Evolutionary conservation across 2,113 vertebrate species (phyloP).

Genomic region (Otolemur garnettii): DNA sequence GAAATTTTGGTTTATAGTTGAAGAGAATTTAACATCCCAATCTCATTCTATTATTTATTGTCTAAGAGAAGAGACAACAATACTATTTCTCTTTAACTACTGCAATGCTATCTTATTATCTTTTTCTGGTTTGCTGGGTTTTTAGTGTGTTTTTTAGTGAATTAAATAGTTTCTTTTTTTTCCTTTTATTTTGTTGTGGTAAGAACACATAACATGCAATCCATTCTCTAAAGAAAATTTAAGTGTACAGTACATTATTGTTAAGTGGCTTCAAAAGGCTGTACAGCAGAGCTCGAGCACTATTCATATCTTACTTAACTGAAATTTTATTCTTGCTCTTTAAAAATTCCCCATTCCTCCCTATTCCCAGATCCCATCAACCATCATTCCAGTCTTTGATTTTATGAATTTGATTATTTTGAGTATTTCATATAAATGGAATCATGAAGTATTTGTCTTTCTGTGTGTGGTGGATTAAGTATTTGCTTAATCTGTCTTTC

Average conservation of each 20-base stretch:
- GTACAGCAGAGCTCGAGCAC: neutral
- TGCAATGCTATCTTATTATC: conserved; percentile 3
- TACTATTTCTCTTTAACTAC: neutral
- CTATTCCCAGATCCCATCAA: too few species aligned
- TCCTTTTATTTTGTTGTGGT: neutral
- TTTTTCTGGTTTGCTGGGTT: neutral
- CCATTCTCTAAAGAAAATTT: neutral
- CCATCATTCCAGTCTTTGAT: neutral
- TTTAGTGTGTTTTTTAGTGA: conserved; percentile 24
- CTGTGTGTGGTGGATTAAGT: conserved; percentile 14
- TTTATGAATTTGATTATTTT: neutral
- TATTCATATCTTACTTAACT: neutral
- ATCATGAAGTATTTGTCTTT: neutral
- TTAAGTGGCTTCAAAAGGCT: too few species aligned
- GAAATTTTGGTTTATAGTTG: neutral
- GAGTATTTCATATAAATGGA: neutral
- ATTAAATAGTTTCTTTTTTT: conserved; percentile 39
- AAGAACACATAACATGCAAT: neutral
- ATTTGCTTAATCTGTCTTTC: neutral
- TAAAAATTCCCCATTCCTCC: neutral
- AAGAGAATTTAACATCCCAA: neutral
- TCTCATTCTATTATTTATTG: neutral
- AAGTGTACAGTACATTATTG: neutral
- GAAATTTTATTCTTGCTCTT: neutral
- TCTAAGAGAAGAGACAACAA: neutral